Evolutionary conservation across 2,797 vertebrate genomes (phyloP), one percentile per base, ranked within the genome.

Genomic region (Delichon dasypus): DNA sequence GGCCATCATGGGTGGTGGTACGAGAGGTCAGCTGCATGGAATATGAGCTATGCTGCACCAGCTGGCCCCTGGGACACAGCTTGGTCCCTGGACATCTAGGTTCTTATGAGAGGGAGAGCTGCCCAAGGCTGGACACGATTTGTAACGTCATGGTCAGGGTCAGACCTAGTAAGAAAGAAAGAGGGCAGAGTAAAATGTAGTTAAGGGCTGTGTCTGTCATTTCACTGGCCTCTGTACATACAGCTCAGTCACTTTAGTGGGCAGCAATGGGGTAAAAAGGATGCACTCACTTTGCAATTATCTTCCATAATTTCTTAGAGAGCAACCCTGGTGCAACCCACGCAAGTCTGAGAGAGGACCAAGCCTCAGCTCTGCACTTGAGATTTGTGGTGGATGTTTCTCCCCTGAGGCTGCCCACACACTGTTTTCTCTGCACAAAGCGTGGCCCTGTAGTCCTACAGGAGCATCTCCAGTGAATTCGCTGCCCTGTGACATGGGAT

Each of bases 21-120:
- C 16, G 15, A 93, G 53, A 93, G 11, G 10, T 66, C 40, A 85
- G 40, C 25, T 66, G 51, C 61, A 51, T 4, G 19, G 53, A 30
- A 30, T 0, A 0, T 9, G 16, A 83, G 45, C n/a, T 2, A 0
- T 23, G 38, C 40, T 73, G 30, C 6, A 2, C 38, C 72, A 67
- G 17, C 14, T 72, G 77, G 74, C 36, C 30, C 68, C 64, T 32
- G 42, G 68, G 44, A 22, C 55, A 64, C 20, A 67, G 44, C 19
- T 45, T 53, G 23, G 38, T 75, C 44, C 50, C 54, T 61, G 66
- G 29, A 68, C 42, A 60, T 25, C 8, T 16, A 10, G 8, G 76
- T 17, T 73, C 20, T 51, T 50, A 65, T 44, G 42, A 86, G 44
- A 54, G 27, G 40, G 13, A 84, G 32, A 91, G 8, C 23, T 83